Evolutionary conservation across 2,113 vertebrate genomes (phyloP), one percentile per base, ranked within the genome.

Genomic region (Macrotus californicus): DNA sequence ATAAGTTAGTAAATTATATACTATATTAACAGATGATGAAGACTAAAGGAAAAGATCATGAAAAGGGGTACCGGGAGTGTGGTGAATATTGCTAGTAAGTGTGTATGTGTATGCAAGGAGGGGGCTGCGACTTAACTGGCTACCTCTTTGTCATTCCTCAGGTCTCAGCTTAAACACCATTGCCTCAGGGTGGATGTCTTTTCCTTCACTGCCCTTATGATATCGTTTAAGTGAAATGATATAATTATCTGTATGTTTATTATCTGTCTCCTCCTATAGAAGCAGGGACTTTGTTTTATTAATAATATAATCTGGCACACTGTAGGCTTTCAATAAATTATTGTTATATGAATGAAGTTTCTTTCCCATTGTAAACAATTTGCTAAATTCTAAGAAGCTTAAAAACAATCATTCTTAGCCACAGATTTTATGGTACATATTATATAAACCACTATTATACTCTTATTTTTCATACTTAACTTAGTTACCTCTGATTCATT

Each of bases 371-470:
- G 66, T 88, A 34, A 85, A 94, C 97, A 92, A 72, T 92, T 39
- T 94, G 89, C 36, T 96, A 92, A 73, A 12, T 41, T 96, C 87
- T 93, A 96, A 69, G 19, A 70, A 87, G 34, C 26, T 96, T 54
- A 29, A 75, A 90, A 91, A 7, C 84, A 52, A 19, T 24, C 34
- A 73, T 29, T 88, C 16, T 19, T 88, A 89, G 66, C 61, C 72
- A 82, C 22, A 91, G 96, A 36, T 50, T 94, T 89, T 97, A 79
- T 86, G 82, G 29, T 93, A 19, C 95, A 96, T 98, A 97, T 97
- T 89, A 97, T 13, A 92, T 76, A 83, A 96, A 75, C 64, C 13
- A 96, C 13, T 93, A 94, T 7, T 1, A 56, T 19, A 70, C 89
- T 76, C 24, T 94, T 92, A 96, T 96, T 93, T 93, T 87, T 96